Evolutionary conservation across 2,797 vertebrate genomes (phyloP).

Genomic region (Coreius guichenoti): DNA sequence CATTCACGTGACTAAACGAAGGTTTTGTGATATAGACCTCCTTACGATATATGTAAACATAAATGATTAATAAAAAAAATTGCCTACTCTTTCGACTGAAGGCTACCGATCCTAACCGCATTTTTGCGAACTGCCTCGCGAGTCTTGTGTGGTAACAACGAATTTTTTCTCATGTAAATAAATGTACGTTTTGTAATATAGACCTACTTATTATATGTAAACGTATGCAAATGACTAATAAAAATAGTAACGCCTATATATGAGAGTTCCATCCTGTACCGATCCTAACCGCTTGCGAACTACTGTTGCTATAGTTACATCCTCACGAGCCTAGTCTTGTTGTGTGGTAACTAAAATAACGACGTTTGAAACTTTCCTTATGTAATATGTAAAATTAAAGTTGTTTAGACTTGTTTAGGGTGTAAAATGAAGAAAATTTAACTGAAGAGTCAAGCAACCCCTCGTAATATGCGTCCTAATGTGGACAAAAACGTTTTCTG

Average conservation of each 20-base stretch:
- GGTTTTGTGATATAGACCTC: too few species aligned
- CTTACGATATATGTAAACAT: too few species aligned
- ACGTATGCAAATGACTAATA: not conserved
- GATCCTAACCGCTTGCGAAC: not conserved
- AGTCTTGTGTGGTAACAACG: too few species aligned
- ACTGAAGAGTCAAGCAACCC: not conserved
- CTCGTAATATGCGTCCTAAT: not conserved
- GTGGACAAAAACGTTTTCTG: not conserved
- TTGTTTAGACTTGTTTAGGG: not conserved
- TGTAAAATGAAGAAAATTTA: not conserved
- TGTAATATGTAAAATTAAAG: not conserved
- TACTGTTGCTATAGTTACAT: not conserved
- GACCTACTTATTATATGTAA: not conserved
- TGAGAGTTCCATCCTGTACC: not conserved
- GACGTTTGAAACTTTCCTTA: not conserved
- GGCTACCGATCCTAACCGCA: too few species aligned
- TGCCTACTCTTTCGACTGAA: too few species aligned
- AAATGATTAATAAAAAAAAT: too few species aligned
- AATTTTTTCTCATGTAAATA: not conserved
- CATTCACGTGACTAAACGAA: not conserved
- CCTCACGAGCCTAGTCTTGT: not conserved
- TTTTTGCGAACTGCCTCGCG: too few species aligned
- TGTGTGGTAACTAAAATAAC: not conserved
- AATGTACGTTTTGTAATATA: not conserved
- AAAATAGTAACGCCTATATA: not conserved